These are phyloP conservation scores for Mormyrops attenuatus DNA, from an alignment of 2,797 vertebrate species.

Conservation along the genomic window DNA sequence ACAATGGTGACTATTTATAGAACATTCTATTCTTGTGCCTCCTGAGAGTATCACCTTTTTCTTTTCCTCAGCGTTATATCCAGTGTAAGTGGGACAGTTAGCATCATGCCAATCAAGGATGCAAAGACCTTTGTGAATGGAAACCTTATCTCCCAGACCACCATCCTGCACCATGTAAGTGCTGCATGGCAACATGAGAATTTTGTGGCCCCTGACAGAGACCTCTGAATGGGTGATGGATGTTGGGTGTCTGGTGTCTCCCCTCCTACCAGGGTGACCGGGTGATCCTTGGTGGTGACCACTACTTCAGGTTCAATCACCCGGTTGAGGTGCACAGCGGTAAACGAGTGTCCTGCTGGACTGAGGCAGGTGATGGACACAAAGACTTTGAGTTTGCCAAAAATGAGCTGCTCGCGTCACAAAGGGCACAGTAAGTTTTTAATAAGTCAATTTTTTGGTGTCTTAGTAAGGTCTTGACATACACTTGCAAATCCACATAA, in stretches of 20 bases:
- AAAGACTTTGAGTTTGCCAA: constrained; percentile 96
- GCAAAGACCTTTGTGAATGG: constrained; percentile 92
- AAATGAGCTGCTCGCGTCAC: constrained; percentile 82
- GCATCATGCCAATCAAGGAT: constrained; percentile 68
- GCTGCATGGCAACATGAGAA: background rate
- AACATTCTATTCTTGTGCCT: background rate
- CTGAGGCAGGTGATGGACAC: constrained; percentile 59
- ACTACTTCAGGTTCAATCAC: constrained; percentile 96
- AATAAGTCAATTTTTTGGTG: background rate
- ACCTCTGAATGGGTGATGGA: background rate
- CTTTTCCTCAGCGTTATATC: constrained; percentile 68
- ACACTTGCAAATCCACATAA: background rate
- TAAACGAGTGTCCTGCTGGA: constrained; percentile 61
- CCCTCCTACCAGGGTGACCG: constrained; percentile 73
- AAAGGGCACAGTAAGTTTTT: constrained; percentile 77
- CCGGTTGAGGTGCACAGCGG: constrained; percentile 83
- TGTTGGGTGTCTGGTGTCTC: background rate
- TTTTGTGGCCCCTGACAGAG: background rate
- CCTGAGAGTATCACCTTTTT: background rate
- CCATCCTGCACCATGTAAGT: constrained; percentile 83
- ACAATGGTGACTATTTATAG: background rate
- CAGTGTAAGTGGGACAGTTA: constrained; percentile 66
- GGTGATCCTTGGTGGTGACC: constrained; percentile 89
- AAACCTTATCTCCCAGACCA: constrained; percentile 66
- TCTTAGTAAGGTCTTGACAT: background rate